Conservation (phyloP, 2,113 vertebrate genomes). For the Rhizomys pruinosus region DNA sequence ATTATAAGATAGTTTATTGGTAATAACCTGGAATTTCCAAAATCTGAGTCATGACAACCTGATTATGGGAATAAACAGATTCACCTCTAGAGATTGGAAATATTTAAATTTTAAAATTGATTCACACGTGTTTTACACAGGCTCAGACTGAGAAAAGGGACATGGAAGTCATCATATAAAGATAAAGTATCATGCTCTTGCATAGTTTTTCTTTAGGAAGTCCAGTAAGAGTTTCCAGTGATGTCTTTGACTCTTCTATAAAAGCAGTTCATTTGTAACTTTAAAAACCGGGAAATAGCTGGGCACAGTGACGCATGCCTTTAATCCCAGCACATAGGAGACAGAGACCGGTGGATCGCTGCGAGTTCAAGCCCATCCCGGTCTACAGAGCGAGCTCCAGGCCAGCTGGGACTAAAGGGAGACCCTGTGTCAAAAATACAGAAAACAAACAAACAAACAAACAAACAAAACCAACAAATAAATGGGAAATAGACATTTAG, state of each 20-base stretch:
- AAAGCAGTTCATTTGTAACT: not conserved
- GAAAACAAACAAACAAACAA: too few relatives aligned
- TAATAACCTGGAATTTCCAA: not conserved
- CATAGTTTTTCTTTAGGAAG: not conserved
- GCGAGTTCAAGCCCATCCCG: too few relatives aligned
- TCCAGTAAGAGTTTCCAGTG: not conserved
- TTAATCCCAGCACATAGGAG: too few relatives aligned
- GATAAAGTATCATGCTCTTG: not conserved
- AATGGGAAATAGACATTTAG: too few relatives aligned
- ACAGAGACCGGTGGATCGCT: too few relatives aligned
- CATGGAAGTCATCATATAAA: not conserved
- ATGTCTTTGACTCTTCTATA: not conserved
- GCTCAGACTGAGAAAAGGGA: not conserved
- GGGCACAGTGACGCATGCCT: not conserved
- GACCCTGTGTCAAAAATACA: too few relatives aligned
- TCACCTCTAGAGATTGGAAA: not conserved
- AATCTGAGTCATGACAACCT: not conserved
- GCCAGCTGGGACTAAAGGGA: too few relatives aligned
- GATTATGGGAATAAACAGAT: constrained; percentile 1
- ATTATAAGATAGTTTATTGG: not conserved
- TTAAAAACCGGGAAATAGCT: too few relatives aligned
- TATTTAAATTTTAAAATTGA: not conserved
- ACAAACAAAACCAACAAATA: too few relatives aligned
- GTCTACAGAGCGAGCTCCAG: too few relatives aligned
- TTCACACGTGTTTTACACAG: not conserved